Conservation (phyloP, 2,888 invertebrate genomes). For the Strigamia crassipes region DNA sequence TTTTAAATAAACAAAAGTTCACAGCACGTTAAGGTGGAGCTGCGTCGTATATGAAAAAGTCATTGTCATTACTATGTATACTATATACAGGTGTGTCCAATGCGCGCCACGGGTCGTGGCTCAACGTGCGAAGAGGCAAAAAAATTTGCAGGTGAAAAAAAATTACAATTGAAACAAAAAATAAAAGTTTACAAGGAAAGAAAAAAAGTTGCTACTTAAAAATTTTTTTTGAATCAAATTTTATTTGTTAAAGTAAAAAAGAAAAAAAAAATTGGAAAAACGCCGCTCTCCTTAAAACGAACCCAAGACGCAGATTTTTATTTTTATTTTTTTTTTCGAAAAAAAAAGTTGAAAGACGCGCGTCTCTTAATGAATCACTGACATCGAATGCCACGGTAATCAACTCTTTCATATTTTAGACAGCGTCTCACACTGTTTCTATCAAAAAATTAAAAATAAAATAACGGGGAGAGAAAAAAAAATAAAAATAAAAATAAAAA, state of each 20-base stretch:
- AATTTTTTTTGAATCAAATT: background rate
- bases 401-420: conserved; percentile 36
- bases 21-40: conserved; percentile 42
- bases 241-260: background rate
- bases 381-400: conserved; percentile 27
- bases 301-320: conserved; percentile 20
- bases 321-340: background rate
- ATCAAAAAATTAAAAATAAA: conserved; percentile 16
- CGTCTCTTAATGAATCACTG: conserved; percentile 26
- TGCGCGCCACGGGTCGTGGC: conserved; percentile 40
- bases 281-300: conserved; percentile 28
- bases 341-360: conserved; percentile 31
- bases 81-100: conserved; percentile 42
- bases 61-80: conserved; percentile 34
- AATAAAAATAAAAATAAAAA: background rate
- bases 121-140: conserved; percentile 42
- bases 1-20: conserved; percentile 33
- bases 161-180: background rate
- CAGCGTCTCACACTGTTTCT: conserved; percentile 35
- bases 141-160: conserved; percentile 20
- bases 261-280: background rate
- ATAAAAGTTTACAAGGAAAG: background rate
- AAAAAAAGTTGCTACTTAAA: background rate
- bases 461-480: background rate
- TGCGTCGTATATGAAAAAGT: conserved; percentile 42